Evolutionary conservation across 2,797 vertebrate species (phyloP), one percentile per base, ranked within the genome.

Genomic region (Galagoides demidoff): DNA sequence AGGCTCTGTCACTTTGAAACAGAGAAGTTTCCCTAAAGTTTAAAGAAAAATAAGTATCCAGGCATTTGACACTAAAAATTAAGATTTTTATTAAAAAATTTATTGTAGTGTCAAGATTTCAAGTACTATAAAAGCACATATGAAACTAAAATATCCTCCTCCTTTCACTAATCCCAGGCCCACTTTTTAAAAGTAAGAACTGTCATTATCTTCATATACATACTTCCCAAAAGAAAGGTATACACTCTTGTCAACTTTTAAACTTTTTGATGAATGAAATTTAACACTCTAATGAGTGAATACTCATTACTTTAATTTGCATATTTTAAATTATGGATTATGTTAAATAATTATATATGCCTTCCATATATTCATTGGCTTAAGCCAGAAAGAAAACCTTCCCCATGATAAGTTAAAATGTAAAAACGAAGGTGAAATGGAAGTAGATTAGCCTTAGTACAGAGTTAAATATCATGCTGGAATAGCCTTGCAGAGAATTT

Each of bases 241-340:
- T 27, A 39, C 4, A 63, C 17, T 29, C 43, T 55, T 34, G n/a
- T 59, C 63, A 71, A 23, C 13, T 19, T 87, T 74, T 64, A 92
- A 85, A 74, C 31, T 93, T 95, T 84, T 13, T 88, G 31, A 45
- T 57, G 31, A 70, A 10, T 57, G 49, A 86, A 87, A 90, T 52
- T 83, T 83, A 85, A 74, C 45, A 63, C 27, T n/a, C 23, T 89
- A 34, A 59, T 52, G 31, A 63, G 23, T 63, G 37, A 74, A 90
- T 91, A 64, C 20, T 66, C 19, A 71, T 8, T 92, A 27, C 43
- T 92, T 31, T 94, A 84, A 82, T 64, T 85, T 52, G 9, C 45
- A 89, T 66, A 81, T n/a, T 82, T 73, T 90, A 88, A 85, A 64
- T 88, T 95, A 81, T 29, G 20, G 19, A 63, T 77, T 27, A 39